A percentile compares a stretch with the other conserved stretches of the same genome.
These are phyloP conservation scores for Geopemphigus sp. DNA, from an alignment of 1,140 invertebrate genomes.

Conservation along the genomic window DNA sequence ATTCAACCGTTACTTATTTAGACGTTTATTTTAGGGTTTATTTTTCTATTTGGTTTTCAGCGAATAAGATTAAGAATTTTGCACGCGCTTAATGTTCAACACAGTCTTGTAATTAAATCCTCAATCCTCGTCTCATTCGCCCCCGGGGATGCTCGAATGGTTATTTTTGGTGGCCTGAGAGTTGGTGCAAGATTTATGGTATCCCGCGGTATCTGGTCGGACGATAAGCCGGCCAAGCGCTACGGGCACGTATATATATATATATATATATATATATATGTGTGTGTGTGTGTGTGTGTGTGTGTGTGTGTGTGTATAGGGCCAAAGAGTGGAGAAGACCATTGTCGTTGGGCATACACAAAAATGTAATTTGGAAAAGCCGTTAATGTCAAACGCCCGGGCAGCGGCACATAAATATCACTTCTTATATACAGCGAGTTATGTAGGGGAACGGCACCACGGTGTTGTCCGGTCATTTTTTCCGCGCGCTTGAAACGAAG, in stretches of 20 bases:
- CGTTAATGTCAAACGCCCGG: conserved; percentile 34
- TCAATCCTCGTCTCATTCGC: background rate
- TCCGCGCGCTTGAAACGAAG: conserved; percentile 3
- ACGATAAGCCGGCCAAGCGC: conserved; percentile 12
- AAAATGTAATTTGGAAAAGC: conserved; percentile 46
- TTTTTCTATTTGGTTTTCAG: background rate
- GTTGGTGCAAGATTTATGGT: conserved; percentile 23
- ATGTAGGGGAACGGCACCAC: background rate
- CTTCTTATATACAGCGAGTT: conserved; percentile 2
- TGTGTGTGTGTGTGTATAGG: too few species aligned
- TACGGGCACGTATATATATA: too few species aligned
- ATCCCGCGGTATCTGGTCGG: background rate
- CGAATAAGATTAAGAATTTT: background rate
- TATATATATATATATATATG: too few species aligned
- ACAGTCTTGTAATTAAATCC: background rate
- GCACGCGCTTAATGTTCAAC: background rate
- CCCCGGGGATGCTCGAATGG: conserved; percentile 1
- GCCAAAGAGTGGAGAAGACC: background rate
- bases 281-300: too few species aligned
- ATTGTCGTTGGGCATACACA: conserved; percentile 37
- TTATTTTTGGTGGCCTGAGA: background rate
- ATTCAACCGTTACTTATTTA: too few species aligned
- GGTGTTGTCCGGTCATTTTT: background rate
- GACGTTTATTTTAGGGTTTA: background rate
- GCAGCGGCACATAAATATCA: conserved; percentile 33